Conservation (phyloP, 30 jellyfish, hydroid and myxozoan genomes). For the Sanderia malayensis region DNA sequence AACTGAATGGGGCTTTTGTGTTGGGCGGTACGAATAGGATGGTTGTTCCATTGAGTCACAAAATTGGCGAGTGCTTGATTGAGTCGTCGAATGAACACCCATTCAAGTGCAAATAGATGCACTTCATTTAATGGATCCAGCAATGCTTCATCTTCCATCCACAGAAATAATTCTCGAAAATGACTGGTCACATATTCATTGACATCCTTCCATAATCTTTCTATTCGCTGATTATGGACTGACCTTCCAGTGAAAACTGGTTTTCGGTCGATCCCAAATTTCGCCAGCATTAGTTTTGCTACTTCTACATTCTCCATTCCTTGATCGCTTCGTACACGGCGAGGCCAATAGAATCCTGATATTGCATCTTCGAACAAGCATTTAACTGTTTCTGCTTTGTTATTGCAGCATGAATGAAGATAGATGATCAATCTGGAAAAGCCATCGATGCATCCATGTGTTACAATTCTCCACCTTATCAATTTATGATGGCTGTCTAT, state of each 20-base stretch:
- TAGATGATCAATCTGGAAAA: slow-evolving; percentile 20
- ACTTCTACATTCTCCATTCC: slow-evolving; percentile 38
- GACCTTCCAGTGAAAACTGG: slow-evolving; percentile 28
- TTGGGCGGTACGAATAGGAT: slow-evolving; percentile 8
- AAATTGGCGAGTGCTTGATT: slow-evolving; percentile 4
- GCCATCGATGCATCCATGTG: too few species aligned
- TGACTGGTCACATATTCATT: slow-evolving; percentile 14
- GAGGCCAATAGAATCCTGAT: slow-evolving; percentile 28
- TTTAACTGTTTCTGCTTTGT: slow-evolving; percentile 8
- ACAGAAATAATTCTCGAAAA: slow-evolving; percentile 11
- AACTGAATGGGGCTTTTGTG: slow-evolving; percentile 33
- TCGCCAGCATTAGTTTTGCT: slow-evolving; percentile 21
- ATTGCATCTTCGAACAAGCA: slow-evolving; percentile 16
- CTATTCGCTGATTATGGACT: slow-evolving; percentile 23
- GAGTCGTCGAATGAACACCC: slow-evolving; percentile 8
- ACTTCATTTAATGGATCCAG: slow-evolving; percentile 24
- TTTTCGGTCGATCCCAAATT: slow-evolving; percentile 21
- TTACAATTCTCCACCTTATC: too few species aligned
- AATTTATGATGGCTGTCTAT: too few species aligned
- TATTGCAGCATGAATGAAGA: slow-evolving; percentile 9
- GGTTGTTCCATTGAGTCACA: slow-evolving; percentile 18
- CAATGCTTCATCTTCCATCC: slow-evolving; percentile 19
- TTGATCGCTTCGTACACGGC: slow-evolving; percentile 28
- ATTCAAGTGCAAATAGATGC: slow-evolving; percentile 21
- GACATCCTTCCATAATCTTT: slow-evolving; percentile 33